Percentiles rank a stretch among this genome's conserved stretches.
phyloP scores from a whole-genome alignment of 2,797 vertebrate genomes.

The Sebastes umbrosus region DNA sequence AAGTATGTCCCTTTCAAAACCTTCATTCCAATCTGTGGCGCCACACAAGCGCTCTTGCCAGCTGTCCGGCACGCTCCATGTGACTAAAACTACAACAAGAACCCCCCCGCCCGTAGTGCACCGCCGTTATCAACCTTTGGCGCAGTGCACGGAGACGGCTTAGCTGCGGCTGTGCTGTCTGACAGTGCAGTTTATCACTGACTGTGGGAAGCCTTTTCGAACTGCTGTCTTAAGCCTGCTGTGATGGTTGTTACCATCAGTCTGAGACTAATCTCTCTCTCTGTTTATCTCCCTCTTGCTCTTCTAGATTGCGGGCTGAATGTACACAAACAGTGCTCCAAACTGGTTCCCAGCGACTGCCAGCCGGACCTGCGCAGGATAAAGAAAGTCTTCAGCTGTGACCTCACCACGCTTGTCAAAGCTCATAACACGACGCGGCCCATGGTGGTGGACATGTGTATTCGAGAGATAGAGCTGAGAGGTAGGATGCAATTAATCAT shows the following conservation, averaged over 20 bases:
- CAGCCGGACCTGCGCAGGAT: conserved; percentile 97
- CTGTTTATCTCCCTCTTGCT: conserved; percentile 17
- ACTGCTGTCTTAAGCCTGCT: conserved; percentile 43
- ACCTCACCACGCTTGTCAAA: conserved; percentile 97
- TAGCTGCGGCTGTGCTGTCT: conserved; percentile 51
- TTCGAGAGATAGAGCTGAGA: conserved; percentile 96
- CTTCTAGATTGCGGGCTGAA: conserved; percentile 94
- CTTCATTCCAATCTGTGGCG: conserved; percentile 9
- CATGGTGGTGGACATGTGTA: conserved; percentile 98
- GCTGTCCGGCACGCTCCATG: conserved; percentile 39
- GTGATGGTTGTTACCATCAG: conserved; percentile 53
- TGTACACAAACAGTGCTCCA: conserved; percentile 98
- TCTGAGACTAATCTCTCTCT: conserved; percentile 45
- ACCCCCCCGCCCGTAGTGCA: conserved; percentile 11
- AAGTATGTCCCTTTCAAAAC: conserved; percentile 16
- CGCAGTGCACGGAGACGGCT: conserved; percentile 31
- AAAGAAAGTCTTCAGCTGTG: conserved; percentile 97
- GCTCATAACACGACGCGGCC: conserved; percentile 94
- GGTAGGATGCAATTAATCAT: conserved; percentile 79
- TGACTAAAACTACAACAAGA: conserved; percentile 47
- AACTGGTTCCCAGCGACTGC: conserved; percentile 97
- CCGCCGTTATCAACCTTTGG: conserved; percentile 51
- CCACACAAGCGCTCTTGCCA: conserved; percentile 24
- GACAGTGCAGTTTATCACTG: conserved; percentile 54
- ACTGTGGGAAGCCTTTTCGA: conserved; percentile 55